Conservation (phyloP, 2,797 vertebrate genomes). For the Acestrorhynchus altus region DNA sequence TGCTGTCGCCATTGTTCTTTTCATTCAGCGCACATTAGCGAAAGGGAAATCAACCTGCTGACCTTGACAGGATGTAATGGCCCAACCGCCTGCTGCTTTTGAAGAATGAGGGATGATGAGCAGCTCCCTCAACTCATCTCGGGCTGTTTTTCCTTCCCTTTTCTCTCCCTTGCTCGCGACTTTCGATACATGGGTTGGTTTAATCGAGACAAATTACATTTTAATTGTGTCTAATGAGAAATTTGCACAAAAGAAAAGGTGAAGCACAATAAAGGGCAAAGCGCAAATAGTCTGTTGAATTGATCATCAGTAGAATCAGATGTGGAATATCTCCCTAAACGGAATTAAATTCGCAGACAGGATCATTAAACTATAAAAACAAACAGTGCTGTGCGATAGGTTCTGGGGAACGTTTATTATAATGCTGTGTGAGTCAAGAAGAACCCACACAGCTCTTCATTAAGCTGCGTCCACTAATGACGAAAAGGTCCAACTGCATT, state of each 20-base stretch:
- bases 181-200: neutral
- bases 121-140: constrained; percentile 3
- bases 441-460: too few relatives aligned
- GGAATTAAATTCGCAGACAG: constrained; percentile 22
- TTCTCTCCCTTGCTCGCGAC: neutral
- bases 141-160: neutral
- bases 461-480: too few relatives aligned
- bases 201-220: constrained; percentile 8
- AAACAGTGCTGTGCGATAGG: neutral
- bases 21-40: constrained; percentile 56
- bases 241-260: neutral
- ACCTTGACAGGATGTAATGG: constrained; percentile 53
- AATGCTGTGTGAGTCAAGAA: too few relatives aligned
- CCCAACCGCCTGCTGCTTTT: constrained; percentile 42
- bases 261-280: constrained; percentile 21
- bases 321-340: constrained; percentile 24
- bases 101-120: constrained; percentile 45
- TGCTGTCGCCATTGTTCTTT: constrained; percentile 47
- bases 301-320: constrained; percentile 1
- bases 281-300: neutral
- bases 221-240: constrained; percentile 25
- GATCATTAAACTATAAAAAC: constrained; percentile 34
- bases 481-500: too few relatives aligned
- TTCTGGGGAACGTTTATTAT: neutral
- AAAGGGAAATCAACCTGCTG: constrained; percentile 59